Percentiles rank a stretch among this genome's conserved stretches.
Evolutionary conservation across 2,888 invertebrate species (phyloP).

Genomic region (Lasius platythorax): DNA sequence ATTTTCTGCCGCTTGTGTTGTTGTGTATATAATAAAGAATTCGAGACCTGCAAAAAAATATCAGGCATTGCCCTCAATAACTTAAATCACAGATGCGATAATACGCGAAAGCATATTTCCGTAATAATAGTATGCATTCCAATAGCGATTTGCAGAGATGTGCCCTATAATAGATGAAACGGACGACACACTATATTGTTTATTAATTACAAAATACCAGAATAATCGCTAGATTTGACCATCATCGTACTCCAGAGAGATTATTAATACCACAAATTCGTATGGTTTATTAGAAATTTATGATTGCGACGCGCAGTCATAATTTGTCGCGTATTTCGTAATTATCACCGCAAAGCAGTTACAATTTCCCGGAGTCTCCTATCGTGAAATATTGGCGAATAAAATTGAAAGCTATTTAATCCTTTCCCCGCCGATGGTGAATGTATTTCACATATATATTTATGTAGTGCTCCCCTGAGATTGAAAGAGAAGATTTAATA

Average conservation of each 20-base stretch:
- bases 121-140: conserved; percentile 32
- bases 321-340: conserved; percentile 40
- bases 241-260: conserved; percentile 47
- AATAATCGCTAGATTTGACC: conserved; percentile 31
- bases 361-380: conserved; percentile 41
- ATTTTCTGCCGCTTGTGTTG: neutral
- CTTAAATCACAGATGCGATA: conserved; percentile 20
- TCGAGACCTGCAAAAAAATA: conserved; percentile 27
- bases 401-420: conserved; percentile 52
- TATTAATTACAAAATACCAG: conserved; percentile 48
- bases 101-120: conserved; percentile 32
- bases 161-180: conserved; percentile 23
- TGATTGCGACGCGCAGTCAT: conserved; percentile 12
- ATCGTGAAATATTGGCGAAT: conserved; percentile 27
- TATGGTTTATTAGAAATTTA: conserved; percentile 54
- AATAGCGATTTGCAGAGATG: conserved; percentile 21
- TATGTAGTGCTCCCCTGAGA: neutral
- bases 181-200: conserved; percentile 22
- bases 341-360: conserved; percentile 45
- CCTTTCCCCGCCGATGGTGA: neutral
- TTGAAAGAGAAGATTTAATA: neutral
- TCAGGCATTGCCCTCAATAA: conserved; percentile 21
- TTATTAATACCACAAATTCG: conserved; percentile 44
- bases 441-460: conserved; percentile 1
- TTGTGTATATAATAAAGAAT: neutral